Evolutionary conservation across 2,888 invertebrate species (phyloP).

Genomic region (Taenaris catops): DNA sequence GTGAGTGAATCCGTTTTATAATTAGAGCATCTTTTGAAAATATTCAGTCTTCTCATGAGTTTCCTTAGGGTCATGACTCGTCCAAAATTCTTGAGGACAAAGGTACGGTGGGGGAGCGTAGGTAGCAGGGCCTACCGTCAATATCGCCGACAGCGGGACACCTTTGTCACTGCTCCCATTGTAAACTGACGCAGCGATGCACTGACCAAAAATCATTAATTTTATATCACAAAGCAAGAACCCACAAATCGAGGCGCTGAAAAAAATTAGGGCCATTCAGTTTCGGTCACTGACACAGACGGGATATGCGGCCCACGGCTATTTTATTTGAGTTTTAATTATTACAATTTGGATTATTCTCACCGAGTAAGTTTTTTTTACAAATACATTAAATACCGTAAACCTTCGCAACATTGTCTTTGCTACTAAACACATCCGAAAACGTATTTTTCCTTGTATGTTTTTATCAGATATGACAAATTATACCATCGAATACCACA

Average conservation of each 20-base stretch:
- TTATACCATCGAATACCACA: no score
- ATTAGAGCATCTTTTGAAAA: conserved; percentile 52
- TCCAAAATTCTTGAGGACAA: conserved; percentile 64
- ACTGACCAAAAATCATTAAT: conserved; percentile 79
- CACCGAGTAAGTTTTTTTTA: no score
- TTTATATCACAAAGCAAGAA: conserved; percentile 76
- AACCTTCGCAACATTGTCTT: no score
- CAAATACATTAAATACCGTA: no score
- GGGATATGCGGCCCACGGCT: conserved; percentile 42
- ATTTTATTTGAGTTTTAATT: conserved; percentile 65
- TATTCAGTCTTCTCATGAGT: conserved; percentile 53
- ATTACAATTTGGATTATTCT: conserved; percentile 34
- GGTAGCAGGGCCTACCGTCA: conserved; percentile 68
- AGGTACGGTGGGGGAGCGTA: conserved; percentile 59
- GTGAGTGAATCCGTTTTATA: conserved; percentile 33
- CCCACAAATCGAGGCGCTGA: conserved; percentile 73
- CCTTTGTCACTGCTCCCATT: conserved; percentile 70
- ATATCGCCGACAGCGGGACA: conserved; percentile 75
- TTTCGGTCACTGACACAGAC: conserved; percentile 64
- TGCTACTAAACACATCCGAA: no score
- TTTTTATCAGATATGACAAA: no score
- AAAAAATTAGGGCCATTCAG: conserved; percentile 69
- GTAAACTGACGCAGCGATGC: conserved; percentile 59
- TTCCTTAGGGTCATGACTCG: conserved; percentile 62
- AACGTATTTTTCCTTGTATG: no score